phyloP scores from a whole-genome alignment of 2,888 invertebrate species.

The Tuta absoluta region DNA sequence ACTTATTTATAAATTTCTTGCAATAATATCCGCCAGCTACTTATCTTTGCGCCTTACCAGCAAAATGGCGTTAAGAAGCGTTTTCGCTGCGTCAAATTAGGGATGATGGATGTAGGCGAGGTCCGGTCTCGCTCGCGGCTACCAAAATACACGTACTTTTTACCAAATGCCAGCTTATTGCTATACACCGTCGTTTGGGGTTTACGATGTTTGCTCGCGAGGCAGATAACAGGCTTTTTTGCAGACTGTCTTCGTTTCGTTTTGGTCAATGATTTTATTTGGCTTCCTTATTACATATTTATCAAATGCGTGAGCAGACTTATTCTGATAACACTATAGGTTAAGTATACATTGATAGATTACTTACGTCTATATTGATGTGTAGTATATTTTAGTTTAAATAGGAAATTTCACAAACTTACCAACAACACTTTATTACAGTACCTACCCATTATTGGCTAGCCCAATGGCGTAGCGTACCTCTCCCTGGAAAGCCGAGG shows the following conservation, averaged over 20 bases:
- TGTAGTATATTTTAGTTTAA: no score
- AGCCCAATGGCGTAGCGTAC: no score
- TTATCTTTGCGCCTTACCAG: slow-evolving; percentile 15
- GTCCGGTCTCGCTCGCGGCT: slow-evolving; percentile 33
- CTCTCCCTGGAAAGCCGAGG: no score
- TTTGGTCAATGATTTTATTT: not conserved
- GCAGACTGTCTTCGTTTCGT: not conserved
- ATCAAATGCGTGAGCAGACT: not conserved
- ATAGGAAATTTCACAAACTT: no score
- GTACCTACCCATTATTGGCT: no score
- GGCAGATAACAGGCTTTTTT: slow-evolving; percentile 6
- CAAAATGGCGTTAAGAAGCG: slow-evolving; percentile 34
- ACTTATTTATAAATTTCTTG: not conserved
- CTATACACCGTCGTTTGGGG: slow-evolving; percentile 10
- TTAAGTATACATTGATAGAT: not conserved
- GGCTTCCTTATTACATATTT: not conserved
- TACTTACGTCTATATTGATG: no score
- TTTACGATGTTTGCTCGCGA: slow-evolving; percentile 4
- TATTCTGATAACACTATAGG: not conserved
- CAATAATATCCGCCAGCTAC: slow-evolving; percentile 13
- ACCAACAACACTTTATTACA: no score
- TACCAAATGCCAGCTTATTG: slow-evolving; percentile 16
- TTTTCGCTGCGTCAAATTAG: slow-evolving; percentile 53
- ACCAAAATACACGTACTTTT: slow-evolving; percentile 21
- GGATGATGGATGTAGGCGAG: slow-evolving; percentile 52